Conservation (phyloP, 2,888 invertebrate genomes). For the Lepas anatifera region DNA sequence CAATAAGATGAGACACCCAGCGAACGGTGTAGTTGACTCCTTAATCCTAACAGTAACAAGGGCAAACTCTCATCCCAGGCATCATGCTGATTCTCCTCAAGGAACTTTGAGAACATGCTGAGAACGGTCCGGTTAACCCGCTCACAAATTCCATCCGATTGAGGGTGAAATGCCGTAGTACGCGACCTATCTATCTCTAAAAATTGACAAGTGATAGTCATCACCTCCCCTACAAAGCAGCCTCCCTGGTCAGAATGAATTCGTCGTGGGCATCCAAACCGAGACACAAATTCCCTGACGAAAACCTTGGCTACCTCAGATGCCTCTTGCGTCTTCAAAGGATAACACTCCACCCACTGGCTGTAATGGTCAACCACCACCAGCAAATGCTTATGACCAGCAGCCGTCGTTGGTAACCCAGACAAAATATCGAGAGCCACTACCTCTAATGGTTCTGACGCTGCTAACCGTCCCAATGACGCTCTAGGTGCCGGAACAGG, state of each 20-base stretch:
- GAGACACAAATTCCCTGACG: background rate
- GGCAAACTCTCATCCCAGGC: background rate
- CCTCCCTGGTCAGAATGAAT: background rate
- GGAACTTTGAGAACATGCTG: background rate
- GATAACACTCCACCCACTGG: background rate
- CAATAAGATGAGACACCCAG: background rate
- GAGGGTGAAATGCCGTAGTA: background rate
- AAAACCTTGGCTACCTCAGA: background rate
- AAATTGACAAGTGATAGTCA: background rate
- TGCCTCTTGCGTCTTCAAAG: background rate
- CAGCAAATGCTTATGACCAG: background rate
- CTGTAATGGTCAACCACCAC: background rate
- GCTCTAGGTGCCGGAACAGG: background rate
- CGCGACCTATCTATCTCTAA: background rate
- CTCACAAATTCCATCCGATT: background rate
- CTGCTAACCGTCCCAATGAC: background rate
- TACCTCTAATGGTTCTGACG: background rate
- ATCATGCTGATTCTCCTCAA: background rate
- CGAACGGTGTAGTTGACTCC: background rate
- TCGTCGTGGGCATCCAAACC: background rate
- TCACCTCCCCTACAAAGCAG: background rate
- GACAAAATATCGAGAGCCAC: background rate
- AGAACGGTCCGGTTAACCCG: background rate
- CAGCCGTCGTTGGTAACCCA: background rate
- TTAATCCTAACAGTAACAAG: background rate